Percentiles rank a stretch among this genome's conserved stretches.
These are phyloP conservation scores for Botrylloides violaceus DNA, from an alignment of 23 tunicate genomes.

Conservation along the genomic window DNA sequence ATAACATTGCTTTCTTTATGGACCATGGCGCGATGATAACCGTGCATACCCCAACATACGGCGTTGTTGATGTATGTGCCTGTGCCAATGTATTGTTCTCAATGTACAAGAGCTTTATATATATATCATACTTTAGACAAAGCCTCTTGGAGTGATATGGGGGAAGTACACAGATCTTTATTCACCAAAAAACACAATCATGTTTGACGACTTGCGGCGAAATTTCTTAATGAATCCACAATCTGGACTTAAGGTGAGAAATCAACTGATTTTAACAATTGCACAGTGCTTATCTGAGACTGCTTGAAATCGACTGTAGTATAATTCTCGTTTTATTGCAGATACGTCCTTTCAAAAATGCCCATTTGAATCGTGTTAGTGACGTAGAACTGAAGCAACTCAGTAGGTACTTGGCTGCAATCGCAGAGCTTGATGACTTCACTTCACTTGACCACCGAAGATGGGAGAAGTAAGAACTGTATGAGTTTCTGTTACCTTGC, in stretches of 20 bases:
- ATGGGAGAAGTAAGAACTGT: slow-evolving; percentile 36
- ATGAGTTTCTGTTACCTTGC: background rate
- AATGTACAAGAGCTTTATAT: background rate
- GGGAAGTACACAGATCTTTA: slow-evolving; percentile 53
- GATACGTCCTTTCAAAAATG: slow-evolving; percentile 80
- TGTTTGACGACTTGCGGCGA: slow-evolving; percentile 87
- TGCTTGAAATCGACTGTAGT: slow-evolving; percentile 43
- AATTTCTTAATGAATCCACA: slow-evolving; percentile 87
- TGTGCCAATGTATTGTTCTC: background rate
- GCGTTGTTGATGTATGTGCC: slow-evolving; percentile 68
- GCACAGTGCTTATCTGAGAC: slow-evolving; percentile 80
- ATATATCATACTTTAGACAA: slow-evolving; percentile 33
- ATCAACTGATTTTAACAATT: background rate
- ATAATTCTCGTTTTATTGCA: slow-evolving; percentile 8
- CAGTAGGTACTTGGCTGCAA: slow-evolving; percentile 38
- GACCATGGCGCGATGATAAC: slow-evolving; percentile 96
- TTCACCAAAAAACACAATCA: slow-evolving; percentile 28
- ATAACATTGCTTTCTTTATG: slow-evolving; percentile 77
- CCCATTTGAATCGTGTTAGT: slow-evolving; percentile 36
- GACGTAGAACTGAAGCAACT: slow-evolving; percentile 55
- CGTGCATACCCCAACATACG: slow-evolving; percentile 71
- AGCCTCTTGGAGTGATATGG: slow-evolving; percentile 91
- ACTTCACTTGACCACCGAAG: slow-evolving; percentile 37
- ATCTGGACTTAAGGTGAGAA: slow-evolving; percentile 53
- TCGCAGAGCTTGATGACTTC: slow-evolving; percentile 45